Percentiles rank a stretch among this genome's conserved stretches.
These are phyloP conservation scores for Tetramorium alpestre DNA, from an alignment of 1,140 invertebrate species.

Conservation along the genomic window DNA sequence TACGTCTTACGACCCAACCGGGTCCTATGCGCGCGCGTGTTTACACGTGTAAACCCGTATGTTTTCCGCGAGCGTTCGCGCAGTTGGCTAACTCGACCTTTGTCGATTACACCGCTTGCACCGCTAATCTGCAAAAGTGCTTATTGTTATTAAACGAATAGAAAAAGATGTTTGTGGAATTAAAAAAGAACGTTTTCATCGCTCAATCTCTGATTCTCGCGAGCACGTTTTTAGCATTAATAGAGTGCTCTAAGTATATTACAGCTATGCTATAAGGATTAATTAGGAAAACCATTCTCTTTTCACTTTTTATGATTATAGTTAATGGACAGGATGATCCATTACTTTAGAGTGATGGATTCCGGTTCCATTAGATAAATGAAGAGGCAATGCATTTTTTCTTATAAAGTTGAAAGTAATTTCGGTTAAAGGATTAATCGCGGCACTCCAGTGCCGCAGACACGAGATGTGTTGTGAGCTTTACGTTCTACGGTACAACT, in stretches of 20 bases:
- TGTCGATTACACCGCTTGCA: constrained; percentile 19
- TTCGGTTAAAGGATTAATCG: constrained; percentile 22
- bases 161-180: not conserved
- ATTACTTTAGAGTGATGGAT: constrained; percentile 4
- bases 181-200: not conserved
- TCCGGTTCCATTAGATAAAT: constrained; percentile 27
- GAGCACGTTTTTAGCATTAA: not conserved
- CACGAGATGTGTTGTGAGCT: not conserved
- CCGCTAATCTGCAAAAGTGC: not conserved
- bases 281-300: not conserved
- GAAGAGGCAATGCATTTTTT: not conserved
- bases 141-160: not conserved
- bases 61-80: constrained; percentile 8
- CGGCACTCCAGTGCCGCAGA: not conserved
- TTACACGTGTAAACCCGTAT: constrained; percentile 44
- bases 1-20: constrained; percentile 35
- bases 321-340: constrained; percentile 10
- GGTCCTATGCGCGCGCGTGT: not conserved
- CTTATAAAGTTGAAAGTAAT: not conserved
- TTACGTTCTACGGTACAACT: constrained; percentile 3
- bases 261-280: not conserved
- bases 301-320: not conserved
- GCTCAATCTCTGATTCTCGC: not conserved
- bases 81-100: not conserved
- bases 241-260: not conserved